Evolutionary conservation across 2,888 invertebrate species (phyloP), one percentile per base, ranked within the genome.

Genomic region (Fragum sueziense): DNA sequence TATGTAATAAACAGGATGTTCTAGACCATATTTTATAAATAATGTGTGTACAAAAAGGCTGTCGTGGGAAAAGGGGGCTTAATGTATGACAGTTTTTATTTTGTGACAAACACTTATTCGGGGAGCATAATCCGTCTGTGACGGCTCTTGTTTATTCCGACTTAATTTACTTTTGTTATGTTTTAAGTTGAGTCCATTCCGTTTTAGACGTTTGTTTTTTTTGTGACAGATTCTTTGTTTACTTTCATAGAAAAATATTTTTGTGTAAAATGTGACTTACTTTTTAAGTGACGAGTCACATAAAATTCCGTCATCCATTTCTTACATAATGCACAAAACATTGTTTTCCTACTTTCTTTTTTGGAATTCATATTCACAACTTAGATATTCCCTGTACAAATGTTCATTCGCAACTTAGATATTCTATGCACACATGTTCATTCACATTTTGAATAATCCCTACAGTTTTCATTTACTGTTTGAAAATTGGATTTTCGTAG

Each of bases 251-350:
- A 7, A 74, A 74, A 74, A 22, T 68, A 20, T 68, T 76, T 76
- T 41, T 52, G 41, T n/a, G n/a, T 62, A 37, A 70, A 70, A 70
- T 70, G 65, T 6, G 41, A 54, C 41, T 72, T 79, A 71, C 75
- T 74, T 54, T 68, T 57, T 61, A 79, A 27, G 52, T 75, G 75
- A 17, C 73, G 72, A 69, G 59, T 54, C 20, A 80, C 73, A 41
- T 73, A 76, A 70, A 69, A 72, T 47, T 80, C 80, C 20, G 72
- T 72, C 70, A 80, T 80, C 80, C 80, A 80, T 59, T 80, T 68
- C 37, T 69, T 72, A 57, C 73, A 80, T 6, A 69, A 37, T 31
- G 69, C 51, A 25, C 80, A 80, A 34, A 62, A 80, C 17, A 80
- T 72, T 54, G 61, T 75, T 73, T 76, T 80, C 25, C 70, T n/a